Evolutionary conservation across 2,797 vertebrate species (phyloP), one percentile per base, ranked within the genome.

Genomic region (Melanotaenia pygmaea): DNA sequence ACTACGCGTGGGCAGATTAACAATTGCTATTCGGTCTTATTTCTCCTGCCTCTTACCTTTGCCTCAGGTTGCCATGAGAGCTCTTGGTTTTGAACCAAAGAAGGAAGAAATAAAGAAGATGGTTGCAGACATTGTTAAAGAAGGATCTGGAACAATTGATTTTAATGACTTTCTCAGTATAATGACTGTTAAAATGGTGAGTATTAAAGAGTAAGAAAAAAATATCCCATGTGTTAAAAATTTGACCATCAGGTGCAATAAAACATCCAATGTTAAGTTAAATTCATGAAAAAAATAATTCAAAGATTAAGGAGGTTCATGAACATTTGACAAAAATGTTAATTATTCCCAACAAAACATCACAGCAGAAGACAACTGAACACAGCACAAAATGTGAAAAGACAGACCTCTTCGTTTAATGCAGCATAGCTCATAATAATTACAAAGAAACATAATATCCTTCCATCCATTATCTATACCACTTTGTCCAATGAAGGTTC

Each of bases 11-110:
- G 20, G n/a, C 45, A n/a, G 14, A 43, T 43, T 18, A 43, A 43
- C 14, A 38, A 13, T 5, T n/a, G 18, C 18, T 1, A 8, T 24
- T 64, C 22, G 32, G 6, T 4, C 35, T 16, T 37, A 18, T 35
- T 47, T 8, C 50, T 8, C 11, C 1, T 20, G 2, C 14, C 12
- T 26, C 1, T 37, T 59, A 0, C 54, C 5, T 64, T 22, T 37
- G 11, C 79, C 51, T 1, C 88, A 99, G 98, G 97, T 98, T 83
- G 97, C 96, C 0, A 97, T 99, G 96, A 93, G 95, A 58, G 97
- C 98, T 54, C 94, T 98, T 26, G 97, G 97, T 38, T 98, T 99
- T 93, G 97, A 99, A 82, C 97, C 97, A 32, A 99, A 97, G 93
- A 98, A 98, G 81, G 97, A 98, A 77, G 97, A 99, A 86, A 94